Base-by-base conservation (phyloP, 2,888 invertebrate species). In the Congeria kusceri region DNA sequence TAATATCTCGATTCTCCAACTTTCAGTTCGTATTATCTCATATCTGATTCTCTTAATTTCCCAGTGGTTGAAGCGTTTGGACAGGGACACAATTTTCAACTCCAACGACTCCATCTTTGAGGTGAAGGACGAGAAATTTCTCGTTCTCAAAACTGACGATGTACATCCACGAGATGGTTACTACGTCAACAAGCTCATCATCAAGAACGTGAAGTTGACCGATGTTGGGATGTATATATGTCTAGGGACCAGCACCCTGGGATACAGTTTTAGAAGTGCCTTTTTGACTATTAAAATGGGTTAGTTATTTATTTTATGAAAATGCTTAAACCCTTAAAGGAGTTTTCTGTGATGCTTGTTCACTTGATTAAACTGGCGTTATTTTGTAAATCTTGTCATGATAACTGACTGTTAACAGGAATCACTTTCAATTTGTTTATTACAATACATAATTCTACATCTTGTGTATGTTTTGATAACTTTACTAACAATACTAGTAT, bases 171-270 rank as follows among this genome's bases (percentile, higher is more conserved):
- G 89, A 15, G 93, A 93, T 61, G 93, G 93, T 3, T 88, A 92
- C 25, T 94, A 93, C 86, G 90, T 93, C 13, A 94, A 94, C 85
- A 94, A 94, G 71, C 90, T 94, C 53, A 89, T 93, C 65, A 93
- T 94, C 32, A 87, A 89, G 32, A 88, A 90, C 64, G 94, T 92
- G 56, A 86, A 87, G 25, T 87, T 90, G 32, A 77, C 86, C 3
- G 93, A 94, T 82, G 89, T 93, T 4, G 94, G 94, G 28, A 93
- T 93, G 90, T 94, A 94, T 87, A 93, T 94, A 70, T 94, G 94
- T 84, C 93, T 94, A 15, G 94, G 94, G 1, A 94, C 94, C 56
- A 94, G 93, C 85, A 90, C 91, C 20, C 92, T 92, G 87, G 94
- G 94, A n/a, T 94, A 93, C 85, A 94, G 92, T 68, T 93, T 93